These are phyloP conservation scores for Rhodophaea formosa DNA, from an alignment of 2,888 invertebrate genomes.

Conservation along the genomic window DNA sequence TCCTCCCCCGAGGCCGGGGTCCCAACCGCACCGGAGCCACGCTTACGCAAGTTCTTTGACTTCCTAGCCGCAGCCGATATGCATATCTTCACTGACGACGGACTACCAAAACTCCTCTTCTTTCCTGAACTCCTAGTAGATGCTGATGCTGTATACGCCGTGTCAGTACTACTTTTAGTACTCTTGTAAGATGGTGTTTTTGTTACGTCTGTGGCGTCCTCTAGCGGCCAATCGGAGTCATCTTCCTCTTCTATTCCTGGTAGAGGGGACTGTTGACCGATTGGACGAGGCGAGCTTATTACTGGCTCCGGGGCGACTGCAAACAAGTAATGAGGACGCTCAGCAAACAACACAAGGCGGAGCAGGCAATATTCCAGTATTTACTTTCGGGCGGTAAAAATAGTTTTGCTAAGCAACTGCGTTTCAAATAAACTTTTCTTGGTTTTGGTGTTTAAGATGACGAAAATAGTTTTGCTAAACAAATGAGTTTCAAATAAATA, in stretches of 20 bases:
- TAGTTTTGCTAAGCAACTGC: constrained; percentile 44
- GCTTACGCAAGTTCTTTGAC: constrained; percentile 76
- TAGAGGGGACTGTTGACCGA: constrained; percentile 86
- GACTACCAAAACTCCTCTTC: constrained; percentile 75
- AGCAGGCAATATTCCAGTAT: constrained; percentile 21
- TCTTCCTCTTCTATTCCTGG: constrained; percentile 93
- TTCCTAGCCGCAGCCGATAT: constrained; percentile 79
- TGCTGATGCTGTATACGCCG: constrained; percentile 71
- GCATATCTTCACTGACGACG: constrained; percentile 82
- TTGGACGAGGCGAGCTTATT: constrained; percentile 79
- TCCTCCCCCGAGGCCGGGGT: constrained; percentile 56
- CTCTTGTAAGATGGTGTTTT: constrained; percentile 77
- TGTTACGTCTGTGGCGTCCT: constrained; percentile 75
- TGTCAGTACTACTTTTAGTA: constrained; percentile 75
- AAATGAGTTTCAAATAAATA: too few species aligned
- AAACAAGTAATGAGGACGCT: constrained; percentile 60
- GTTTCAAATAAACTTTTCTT: constrained; percentile 9
- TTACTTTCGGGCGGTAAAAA: constrained; percentile 4
- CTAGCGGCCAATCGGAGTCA: constrained; percentile 82
- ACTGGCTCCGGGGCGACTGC: constrained; percentile 78
- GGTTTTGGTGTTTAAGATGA: too few species aligned
- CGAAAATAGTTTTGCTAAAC: too few species aligned
- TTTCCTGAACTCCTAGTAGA: constrained; percentile 76
- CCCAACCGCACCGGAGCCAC: constrained; percentile 65
- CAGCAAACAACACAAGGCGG: constrained; percentile 38